A percentile compares a stretch with the other conserved stretches of the same genome.
Conservation (phyloP, 2,113 vertebrate genomes). For the Cranoglanis bouderius region DNA sequence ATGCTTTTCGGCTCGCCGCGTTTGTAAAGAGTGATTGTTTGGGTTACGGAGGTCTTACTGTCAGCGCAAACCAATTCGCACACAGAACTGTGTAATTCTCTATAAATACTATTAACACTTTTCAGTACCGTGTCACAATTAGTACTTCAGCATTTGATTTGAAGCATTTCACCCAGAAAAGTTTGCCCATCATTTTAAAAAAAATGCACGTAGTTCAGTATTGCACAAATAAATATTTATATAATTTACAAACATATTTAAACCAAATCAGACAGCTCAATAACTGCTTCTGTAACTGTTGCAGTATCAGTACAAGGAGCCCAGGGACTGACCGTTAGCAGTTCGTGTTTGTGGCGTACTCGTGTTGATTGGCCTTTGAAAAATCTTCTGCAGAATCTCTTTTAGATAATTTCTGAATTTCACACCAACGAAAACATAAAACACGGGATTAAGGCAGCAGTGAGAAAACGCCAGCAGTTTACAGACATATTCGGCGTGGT, state of each 20-base stretch:
- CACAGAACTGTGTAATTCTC: not conserved
- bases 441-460: constrained; percentile 90
- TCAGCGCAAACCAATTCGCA: not conserved
- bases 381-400: constrained; percentile 58
- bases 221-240: not conserved
- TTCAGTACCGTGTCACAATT: not conserved
- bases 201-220: not conserved
- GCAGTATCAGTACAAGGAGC: constrained; percentile 20
- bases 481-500: constrained; percentile 71
- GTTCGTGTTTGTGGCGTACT: constrained; percentile 15
- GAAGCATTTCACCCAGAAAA: not conserved
- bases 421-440: constrained; percentile 86
- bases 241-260: not conserved
- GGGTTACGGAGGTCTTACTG: not conserved
- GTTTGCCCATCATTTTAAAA: not conserved
- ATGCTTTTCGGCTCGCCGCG: not conserved
- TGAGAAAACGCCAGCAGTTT: constrained; percentile 86
- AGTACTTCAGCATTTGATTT: not conserved
- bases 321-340: constrained; percentile 8
- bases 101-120: not conserved
- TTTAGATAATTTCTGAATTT: constrained; percentile 87
- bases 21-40: not conserved
- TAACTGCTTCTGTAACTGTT: not conserved
- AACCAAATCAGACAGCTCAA: not conserved
- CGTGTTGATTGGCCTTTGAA: constrained; percentile 25